Percentiles rank a stretch among this genome's conserved stretches.
Evolutionary conservation across 2,797 vertebrate genomes (phyloP).

Genomic region (Amphiprion clarkii): DNA sequence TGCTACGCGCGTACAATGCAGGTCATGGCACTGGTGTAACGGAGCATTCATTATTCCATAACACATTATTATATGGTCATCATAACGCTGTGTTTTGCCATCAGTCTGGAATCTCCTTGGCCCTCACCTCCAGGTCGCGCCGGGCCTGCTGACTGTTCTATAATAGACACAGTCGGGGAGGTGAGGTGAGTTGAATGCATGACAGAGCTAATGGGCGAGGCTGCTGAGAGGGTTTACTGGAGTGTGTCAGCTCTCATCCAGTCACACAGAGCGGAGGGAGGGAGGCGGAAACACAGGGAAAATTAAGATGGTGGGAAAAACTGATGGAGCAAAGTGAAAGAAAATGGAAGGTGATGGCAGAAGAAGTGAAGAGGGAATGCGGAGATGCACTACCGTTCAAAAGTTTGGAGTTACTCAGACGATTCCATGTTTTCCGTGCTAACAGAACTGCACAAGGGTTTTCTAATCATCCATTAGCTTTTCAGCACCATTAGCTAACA

Average conservation of each 20-base stretch:
- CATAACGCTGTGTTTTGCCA: conserved; percentile 25
- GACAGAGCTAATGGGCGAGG: conserved; percentile 66
- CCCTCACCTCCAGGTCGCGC: conserved; percentile 8
- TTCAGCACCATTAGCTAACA: too few species aligned
- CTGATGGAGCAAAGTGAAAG: conserved; percentile 5
- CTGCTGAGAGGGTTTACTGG: conserved; percentile 46
- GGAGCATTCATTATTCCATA: conserved; percentile 3
- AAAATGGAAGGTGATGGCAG: background rate
- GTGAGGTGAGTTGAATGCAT: conserved; percentile 43
- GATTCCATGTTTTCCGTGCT: too few species aligned
- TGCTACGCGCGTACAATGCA: background rate
- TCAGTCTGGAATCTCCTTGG: conserved; percentile 38
- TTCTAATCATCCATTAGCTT: too few species aligned
- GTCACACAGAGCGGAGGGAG: conserved; percentile 35
- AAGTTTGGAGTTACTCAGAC: too few species aligned
- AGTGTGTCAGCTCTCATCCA: conserved; percentile 68
- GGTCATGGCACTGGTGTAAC: conserved; percentile 14
- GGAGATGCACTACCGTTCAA: too few species aligned
- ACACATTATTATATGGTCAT: conserved; percentile 30
- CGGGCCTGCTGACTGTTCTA: conserved; percentile 16
- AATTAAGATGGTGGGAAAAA: conserved; percentile 13
- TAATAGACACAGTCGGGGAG: conserved; percentile 46
- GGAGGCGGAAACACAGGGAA: background rate
- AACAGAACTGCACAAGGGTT: too few species aligned
- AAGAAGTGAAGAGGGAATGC: background rate